Percentiles rank a stretch among this genome's conserved stretches.
phyloP scores from a whole-genome alignment of 2,888 invertebrate species.

The Nephrotoma flavescens region DNA sequence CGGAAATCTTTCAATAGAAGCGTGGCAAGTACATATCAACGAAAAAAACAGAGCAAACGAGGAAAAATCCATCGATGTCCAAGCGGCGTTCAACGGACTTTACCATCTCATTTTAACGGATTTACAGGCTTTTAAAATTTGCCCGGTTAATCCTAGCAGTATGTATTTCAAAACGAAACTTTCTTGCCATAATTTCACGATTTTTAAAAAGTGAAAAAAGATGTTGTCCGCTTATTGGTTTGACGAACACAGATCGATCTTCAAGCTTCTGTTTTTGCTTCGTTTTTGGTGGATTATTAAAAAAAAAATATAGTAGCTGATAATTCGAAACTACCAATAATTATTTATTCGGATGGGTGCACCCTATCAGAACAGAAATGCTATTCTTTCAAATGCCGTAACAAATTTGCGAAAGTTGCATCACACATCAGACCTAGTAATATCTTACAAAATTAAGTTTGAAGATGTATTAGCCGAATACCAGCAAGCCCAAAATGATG shows the following conservation, averaged over 20 bases:
- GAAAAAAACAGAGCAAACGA: neutral
- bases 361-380: too few relatives aligned
- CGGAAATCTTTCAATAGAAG: neutral
- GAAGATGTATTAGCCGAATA: too few relatives aligned
- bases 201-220: neutral
- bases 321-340: neutral
- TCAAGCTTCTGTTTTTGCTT: neutral
- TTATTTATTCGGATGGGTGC: neutral
- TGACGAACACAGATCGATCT: neutral
- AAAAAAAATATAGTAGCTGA: neutral
- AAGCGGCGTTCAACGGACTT: neutral
- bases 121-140: neutral
- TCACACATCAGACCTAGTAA: too few relatives aligned
- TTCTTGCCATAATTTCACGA: neutral
- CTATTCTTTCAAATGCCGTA: too few relatives aligned
- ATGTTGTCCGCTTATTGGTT: neutral
- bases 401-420: too few relatives aligned
- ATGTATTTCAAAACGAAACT: neutral
- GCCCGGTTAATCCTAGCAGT: neutral
- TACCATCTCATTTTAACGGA: neutral
- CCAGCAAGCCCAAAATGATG: too few relatives aligned
- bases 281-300: neutral
- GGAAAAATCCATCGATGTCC: neutral
- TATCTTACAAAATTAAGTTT: too few relatives aligned
- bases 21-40: neutral